Evolutionary conservation across 2,113 vertebrate species (phyloP), one percentile per base, ranked within the genome.

Genomic region (Willisornis vidua): DNA sequence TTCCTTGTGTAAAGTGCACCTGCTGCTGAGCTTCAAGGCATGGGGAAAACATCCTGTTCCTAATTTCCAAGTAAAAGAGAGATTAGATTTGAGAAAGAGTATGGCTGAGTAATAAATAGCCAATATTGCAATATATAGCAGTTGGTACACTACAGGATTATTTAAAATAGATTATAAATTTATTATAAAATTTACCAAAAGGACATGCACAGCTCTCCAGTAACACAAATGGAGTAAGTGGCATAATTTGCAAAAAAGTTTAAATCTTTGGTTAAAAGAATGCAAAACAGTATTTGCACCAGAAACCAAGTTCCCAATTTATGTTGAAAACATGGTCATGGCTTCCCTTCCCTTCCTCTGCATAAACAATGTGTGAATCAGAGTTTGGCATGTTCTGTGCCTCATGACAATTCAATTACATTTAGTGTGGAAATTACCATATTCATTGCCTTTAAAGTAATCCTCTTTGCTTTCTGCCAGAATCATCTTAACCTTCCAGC

Each of bases 401-500:
- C 77, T 89, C 87, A 62, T 76, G 73, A 96, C 87, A 92, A 96
- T 93, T 93, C 82, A 83, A 85, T 65, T 88, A 94, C 48, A 67
- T 67, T 86, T 91, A 65, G 43, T 23, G n/a, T 45, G 51, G 37
- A 91, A 96, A 95, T 95, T 75, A 92, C 55, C 88, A 89, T 77
- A 94, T 94, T 96, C 86, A 70, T 49, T 87, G 65, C 79, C 68
- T 93, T 81, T 77, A 54, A 84, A 91, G 74, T 93, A 96, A 96
- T 95, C 94, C 93, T 90, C 87, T 93, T 65, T 76, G 63, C 77
- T 95, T 90, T 59, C 82, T 89, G 77, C 55, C 90, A 95, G 75
- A 78, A 92, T 65, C 88, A 90, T 79, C 85, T 85, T 68, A 93
- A 86, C 77, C 75, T 90, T 70, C 70, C 63, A 62, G 76, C 78